Conservation (phyloP, 92 coral and sea anemone genomes). For the Zoanthus gigantus region DNA sequence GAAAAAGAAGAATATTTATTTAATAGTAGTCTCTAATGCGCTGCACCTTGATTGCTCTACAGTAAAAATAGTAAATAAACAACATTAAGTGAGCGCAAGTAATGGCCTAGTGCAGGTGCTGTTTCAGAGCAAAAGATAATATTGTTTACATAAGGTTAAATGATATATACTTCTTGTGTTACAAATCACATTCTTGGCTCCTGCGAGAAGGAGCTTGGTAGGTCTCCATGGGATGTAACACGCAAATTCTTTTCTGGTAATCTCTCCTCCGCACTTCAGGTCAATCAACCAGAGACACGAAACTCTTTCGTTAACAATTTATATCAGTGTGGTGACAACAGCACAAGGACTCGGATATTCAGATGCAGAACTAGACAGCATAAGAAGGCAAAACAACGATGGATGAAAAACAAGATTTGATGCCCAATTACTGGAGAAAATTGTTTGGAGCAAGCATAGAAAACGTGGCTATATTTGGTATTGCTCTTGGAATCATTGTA, state of each 20-base stretch:
- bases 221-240: background rate
- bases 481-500: background rate
- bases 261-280: background rate
- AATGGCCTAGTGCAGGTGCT: background rate
- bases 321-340: background rate
- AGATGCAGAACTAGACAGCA: background rate
- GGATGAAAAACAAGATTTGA: background rate
- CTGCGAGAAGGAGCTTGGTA: background rate
- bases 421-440: background rate
- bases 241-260: slow-evolving; percentile 10
- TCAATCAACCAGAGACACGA: slow-evolving; percentile 1
- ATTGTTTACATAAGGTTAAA: background rate
- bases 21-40: too few species aligned
- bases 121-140: background rate
- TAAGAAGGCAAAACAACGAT: background rate
- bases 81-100: too few species aligned
- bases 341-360: background rate
- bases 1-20: too few species aligned
- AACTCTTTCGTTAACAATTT: background rate
- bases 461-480: background rate
- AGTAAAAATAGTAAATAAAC: too few species aligned
- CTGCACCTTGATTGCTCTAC: too few species aligned
- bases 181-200: background rate
- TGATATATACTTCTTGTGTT: background rate
- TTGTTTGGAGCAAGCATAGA: background rate